Percentiles rank a stretch among this genome's conserved stretches.
phyloP scores from a whole-genome alignment of 2,797 vertebrate genomes.

The Peromyscus melanophrys region DNA sequence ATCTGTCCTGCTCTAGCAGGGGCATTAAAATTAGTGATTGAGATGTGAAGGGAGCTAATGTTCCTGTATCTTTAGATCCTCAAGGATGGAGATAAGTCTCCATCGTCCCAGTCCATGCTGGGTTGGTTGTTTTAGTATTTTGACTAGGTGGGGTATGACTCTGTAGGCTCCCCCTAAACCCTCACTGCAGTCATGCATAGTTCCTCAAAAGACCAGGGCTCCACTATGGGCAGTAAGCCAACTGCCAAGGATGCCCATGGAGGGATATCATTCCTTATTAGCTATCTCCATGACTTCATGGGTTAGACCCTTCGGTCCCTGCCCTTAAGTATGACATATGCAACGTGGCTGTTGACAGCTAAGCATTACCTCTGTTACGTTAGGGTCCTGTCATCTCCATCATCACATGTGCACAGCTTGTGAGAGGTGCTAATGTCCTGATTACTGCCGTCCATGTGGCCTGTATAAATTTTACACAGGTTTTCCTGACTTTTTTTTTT shows the following conservation, averaged over 20 bases:
- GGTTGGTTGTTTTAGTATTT: background rate
- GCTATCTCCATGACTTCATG: background rate
- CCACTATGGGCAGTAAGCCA: background rate
- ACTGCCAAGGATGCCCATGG: background rate
- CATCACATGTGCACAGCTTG: too few relatives aligned
- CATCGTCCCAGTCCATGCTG: rapidly evolving
- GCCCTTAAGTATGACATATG: background rate
- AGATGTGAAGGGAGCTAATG: background rate
- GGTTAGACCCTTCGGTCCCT: background rate
- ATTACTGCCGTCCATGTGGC: too few relatives aligned
- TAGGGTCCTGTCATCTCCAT: background rate
- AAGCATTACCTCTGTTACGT: background rate
- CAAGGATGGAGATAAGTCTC: rapidly evolving
- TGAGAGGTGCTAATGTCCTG: background rate
- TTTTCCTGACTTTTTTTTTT: background rate
- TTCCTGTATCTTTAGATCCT: background rate
- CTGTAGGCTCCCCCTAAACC: background rate
- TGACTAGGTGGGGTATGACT: background rate
- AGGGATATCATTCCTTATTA: too few relatives aligned
- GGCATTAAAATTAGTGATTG: background rate
- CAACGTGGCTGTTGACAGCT: background rate
- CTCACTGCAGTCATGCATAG: rapidly evolving
- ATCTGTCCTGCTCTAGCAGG: background rate
- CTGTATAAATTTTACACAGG: background rate
- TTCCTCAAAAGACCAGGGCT: background rate